A percentile compares a stretch with the other conserved stretches of the same genome.
phyloP scores from a whole-genome alignment of 2,113 vertebrate species.

The Hippocampus barbouri region DNA sequence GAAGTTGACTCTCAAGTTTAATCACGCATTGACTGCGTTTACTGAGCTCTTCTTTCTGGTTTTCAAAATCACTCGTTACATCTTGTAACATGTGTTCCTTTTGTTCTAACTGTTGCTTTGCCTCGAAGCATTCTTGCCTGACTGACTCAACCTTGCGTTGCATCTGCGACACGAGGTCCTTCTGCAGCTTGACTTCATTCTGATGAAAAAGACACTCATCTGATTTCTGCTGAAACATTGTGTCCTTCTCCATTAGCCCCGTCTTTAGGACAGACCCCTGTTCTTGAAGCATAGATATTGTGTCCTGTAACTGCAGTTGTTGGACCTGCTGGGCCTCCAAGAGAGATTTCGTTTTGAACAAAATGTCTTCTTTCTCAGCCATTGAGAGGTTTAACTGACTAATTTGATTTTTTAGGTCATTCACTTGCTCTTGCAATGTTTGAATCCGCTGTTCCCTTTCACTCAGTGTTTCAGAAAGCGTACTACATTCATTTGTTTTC shows the following conservation, averaged over 20 bases:
- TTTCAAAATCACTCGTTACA: conserved; percentile 53
- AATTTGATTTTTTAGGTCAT: conserved; percentile 61
- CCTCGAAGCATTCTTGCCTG: conserved; percentile 47
- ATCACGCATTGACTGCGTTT: conserved; percentile 63
- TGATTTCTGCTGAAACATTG: conserved; percentile 61
- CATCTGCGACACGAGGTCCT: conserved; percentile 41
- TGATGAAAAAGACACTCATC: conserved; percentile 52
- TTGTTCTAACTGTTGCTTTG: conserved; percentile 58
- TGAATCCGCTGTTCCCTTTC: conserved; percentile 64
- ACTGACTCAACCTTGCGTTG: conserved; percentile 65
- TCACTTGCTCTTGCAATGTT: conserved; percentile 60
- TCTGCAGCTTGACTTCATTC: conserved; percentile 55
- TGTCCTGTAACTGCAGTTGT: conserved; percentile 67
- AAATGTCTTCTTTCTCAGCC: conserved; percentile 59
- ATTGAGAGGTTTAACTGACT: conserved; percentile 46
- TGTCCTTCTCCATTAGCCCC: conserved; percentile 66
- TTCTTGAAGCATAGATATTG: conserved; percentile 67
- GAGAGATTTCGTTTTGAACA: conserved; percentile 59
- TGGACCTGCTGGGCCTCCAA: conserved; percentile 58
- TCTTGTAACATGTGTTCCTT: conserved; percentile 60
- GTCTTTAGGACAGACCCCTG: conserved; percentile 68
- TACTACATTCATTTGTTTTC: conserved; percentile 70
- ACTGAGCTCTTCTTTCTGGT: conserved; percentile 61
- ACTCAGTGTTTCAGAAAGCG: conserved; percentile 59
- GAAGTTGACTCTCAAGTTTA: conserved; percentile 65